phyloP scores from a whole-genome alignment of 2,888 invertebrate genomes.

The Caenorhabditis panamensis region DNA sequence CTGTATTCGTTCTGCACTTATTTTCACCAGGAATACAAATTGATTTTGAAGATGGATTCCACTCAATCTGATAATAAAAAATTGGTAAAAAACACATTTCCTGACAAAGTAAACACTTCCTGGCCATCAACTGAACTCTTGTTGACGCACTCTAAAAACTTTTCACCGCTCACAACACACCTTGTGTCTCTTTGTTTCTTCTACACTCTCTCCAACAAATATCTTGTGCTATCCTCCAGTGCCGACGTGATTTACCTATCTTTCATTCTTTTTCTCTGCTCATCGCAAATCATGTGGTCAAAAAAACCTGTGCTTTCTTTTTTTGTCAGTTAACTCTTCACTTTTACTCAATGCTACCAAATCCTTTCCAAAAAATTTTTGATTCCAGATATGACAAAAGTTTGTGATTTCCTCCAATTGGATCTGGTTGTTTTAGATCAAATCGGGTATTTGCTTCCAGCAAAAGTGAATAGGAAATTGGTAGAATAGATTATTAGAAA shows the following conservation, averaged over 20 bases:
- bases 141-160: background rate
- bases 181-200: background rate
- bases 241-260: background rate
- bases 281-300: background rate
- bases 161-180: background rate
- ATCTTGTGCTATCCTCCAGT: background rate
- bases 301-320: background rate
- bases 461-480: slow-evolving; percentile 6
- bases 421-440: slow-evolving; percentile 1
- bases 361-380: too few species aligned
- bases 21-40: too few species aligned
- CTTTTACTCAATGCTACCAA: too few species aligned
- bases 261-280: background rate
- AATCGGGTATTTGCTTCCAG: slow-evolving; percentile 1
- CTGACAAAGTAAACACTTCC: background rate
- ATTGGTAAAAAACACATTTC: background rate
- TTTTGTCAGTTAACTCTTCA: background rate
- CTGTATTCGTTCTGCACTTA: too few species aligned
- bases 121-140: background rate
- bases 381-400: background rate
- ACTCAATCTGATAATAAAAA: background rate
- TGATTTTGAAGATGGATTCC: too few species aligned
- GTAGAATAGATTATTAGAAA: background rate
- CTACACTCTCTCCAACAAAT: background rate
- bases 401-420: background rate